Evolutionary conservation across 2,888 invertebrate genomes (phyloP).

Genomic region (Apodemia zela): DNA sequence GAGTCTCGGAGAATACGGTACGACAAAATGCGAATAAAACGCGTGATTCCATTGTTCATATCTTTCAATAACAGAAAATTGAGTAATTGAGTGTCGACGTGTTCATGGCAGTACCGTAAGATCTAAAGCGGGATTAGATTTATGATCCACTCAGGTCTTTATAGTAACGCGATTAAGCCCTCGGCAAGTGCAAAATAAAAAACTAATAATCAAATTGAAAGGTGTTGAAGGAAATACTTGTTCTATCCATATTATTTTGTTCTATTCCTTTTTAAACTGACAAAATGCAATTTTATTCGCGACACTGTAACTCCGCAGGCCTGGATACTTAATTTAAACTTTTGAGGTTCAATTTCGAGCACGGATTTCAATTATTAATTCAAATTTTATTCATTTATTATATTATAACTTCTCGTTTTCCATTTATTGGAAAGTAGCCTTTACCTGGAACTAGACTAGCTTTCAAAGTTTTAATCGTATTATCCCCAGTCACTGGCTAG

Average conservation of each 20-base stretch:
- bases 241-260: neutral
- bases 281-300: no score
- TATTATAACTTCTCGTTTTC: no score
- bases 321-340: no score
- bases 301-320: no score
- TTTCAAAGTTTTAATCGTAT: no score
- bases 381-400: no score
- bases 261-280: neutral
- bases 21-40: constrained; percentile 22
- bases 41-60: constrained; percentile 15
- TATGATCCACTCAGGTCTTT: constrained; percentile 42
- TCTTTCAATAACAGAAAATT: constrained; percentile 25
- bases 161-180: constrained; percentile 38
- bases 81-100: constrained; percentile 23
- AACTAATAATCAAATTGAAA: constrained; percentile 25
- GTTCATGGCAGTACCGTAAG: constrained; percentile 47
- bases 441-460: no score
- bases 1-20: constrained; percentile 13
- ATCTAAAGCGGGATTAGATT: constrained; percentile 60
- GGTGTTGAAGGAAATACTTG: neutral
- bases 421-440: no score
- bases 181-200: constrained; percentile 29
- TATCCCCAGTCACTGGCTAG: no score
- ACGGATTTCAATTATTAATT: no score
- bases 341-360: no score